Conservation (phyloP, 2,888 invertebrate genomes). For the Chrysolina americana region DNA sequence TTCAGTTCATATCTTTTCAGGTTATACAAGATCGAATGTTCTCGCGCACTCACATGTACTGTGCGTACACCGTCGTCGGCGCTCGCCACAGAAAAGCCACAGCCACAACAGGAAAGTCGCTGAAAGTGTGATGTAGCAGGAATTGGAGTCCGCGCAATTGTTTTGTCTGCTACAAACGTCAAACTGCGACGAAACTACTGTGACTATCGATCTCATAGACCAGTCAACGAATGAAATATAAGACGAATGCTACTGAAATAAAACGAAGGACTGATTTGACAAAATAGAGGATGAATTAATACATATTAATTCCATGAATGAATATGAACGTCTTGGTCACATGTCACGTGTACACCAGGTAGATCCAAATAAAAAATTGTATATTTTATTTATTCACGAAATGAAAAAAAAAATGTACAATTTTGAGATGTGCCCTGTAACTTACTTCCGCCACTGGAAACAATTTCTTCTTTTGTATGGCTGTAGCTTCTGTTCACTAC, state of each 20-base stretch:
- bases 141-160: slow-evolving; percentile 8
- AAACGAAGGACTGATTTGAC: too few relatives aligned
- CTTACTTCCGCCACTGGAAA: too few relatives aligned
- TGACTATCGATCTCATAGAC: slow-evolving; percentile 1
- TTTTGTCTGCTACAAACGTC: slow-evolving; percentile 16
- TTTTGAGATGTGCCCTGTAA: too few relatives aligned
- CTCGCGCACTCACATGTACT: background rate
- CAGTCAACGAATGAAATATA: background rate
- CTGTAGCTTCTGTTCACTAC: too few relatives aligned
- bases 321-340: too few relatives aligned
- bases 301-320: too few relatives aligned
- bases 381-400: too few relatives aligned
- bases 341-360: too few relatives aligned
- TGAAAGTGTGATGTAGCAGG: background rate
- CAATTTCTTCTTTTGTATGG: too few relatives aligned
- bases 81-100: background rate
- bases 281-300: too few relatives aligned
- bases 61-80: background rate
- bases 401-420: too few relatives aligned
- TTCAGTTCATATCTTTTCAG: slow-evolving; percentile 17
- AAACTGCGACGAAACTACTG: background rate
- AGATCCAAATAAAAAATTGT: too few relatives aligned
- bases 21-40: background rate
- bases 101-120: slow-evolving; percentile 4
- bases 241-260: background rate